These are phyloP conservation scores for Enteromius unitaeniatus DNA, from an alignment of 2,797 vertebrate species.

Conservation along the genomic window DNA sequence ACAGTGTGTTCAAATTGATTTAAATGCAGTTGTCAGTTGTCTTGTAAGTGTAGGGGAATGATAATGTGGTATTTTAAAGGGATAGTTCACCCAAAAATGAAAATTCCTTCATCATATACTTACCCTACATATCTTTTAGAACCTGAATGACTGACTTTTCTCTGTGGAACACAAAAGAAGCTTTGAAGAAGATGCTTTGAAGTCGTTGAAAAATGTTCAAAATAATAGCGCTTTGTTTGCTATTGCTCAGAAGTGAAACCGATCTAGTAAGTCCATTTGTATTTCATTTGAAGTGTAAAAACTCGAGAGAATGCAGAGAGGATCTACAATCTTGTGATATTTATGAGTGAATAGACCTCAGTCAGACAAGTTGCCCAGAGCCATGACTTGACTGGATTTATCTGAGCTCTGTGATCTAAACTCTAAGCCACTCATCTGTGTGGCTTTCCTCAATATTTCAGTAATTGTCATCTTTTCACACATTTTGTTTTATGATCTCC, in stretches of 20 bases:
- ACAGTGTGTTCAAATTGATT: background rate
- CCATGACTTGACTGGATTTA: constrained; percentile 35
- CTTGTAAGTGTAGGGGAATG: background rate
- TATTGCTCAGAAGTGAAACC: background rate
- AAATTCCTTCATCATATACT: background rate
- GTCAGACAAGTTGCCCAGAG: constrained; percentile 14
- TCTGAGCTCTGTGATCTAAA: constrained; percentile 32
- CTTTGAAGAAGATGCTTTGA: background rate
- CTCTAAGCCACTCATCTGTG: constrained; percentile 37
- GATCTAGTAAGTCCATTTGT: background rate
- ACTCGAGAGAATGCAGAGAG: constrained; percentile 42
- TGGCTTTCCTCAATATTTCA: constrained; percentile 8
- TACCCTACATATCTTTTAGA: background rate
- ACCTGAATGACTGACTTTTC: background rate
- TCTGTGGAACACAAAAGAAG: background rate
- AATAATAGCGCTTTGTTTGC: background rate
- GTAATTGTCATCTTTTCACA: constrained; percentile 17
- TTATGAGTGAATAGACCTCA: constrained; percentile 32
- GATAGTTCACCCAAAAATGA: background rate
- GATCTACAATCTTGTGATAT: constrained; percentile 7
- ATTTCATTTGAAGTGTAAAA: constrained; percentile 16
- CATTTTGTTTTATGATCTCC: constrained; percentile 29
- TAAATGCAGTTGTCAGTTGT: background rate
- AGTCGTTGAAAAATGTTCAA: constrained; percentile 9
- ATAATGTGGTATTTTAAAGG: background rate